Percentiles rank a stretch among this genome's conserved stretches.
Conservation (phyloP, 2,797 vertebrate species). For the Coluber constrictor region DNA sequence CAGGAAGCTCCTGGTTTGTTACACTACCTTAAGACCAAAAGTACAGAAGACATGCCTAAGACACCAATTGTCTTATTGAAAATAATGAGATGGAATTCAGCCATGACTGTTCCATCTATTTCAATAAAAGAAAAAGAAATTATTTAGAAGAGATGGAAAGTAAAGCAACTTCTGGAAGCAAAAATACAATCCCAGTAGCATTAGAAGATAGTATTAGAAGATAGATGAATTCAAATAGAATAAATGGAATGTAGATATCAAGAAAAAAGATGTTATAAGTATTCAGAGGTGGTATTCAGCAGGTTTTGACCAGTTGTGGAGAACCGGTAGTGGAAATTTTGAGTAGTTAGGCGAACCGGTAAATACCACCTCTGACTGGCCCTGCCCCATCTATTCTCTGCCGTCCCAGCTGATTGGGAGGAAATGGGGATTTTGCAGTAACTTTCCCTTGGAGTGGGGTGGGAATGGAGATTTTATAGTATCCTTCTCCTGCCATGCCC, state of each 20-base stretch:
- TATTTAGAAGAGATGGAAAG: neutral
- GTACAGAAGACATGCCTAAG: neutral
- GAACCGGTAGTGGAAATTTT: too few relatives aligned
- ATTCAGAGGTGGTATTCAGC: too few relatives aligned
- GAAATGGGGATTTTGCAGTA: too few relatives aligned
- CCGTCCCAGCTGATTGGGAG: too few relatives aligned
- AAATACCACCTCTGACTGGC: too few relatives aligned
- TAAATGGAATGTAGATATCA: neutral
- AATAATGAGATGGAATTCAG: neutral
- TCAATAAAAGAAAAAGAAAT: neutral
- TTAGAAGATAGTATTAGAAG: neutral
- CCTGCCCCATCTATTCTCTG: too few relatives aligned
- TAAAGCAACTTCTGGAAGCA: neutral
- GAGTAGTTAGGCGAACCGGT: too few relatives aligned
- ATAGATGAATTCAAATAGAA: neutral
- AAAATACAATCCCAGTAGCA: neutral
- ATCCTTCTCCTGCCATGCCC: too few relatives aligned
- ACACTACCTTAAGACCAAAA: neutral
- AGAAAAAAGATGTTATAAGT: neutral
- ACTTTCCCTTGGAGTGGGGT: too few relatives aligned
- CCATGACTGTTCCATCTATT: neutral
- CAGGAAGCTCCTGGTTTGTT: slow-evolving; percentile 8
- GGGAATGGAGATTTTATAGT: too few relatives aligned
- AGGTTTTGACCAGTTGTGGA: too few relatives aligned
- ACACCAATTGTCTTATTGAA: neutral